Percentiles rank a stretch among this genome's conserved stretches.
Evolutionary conservation across 2,797 vertebrate genomes (phyloP).

Genomic region (Diplodus puntazzo): DNA sequence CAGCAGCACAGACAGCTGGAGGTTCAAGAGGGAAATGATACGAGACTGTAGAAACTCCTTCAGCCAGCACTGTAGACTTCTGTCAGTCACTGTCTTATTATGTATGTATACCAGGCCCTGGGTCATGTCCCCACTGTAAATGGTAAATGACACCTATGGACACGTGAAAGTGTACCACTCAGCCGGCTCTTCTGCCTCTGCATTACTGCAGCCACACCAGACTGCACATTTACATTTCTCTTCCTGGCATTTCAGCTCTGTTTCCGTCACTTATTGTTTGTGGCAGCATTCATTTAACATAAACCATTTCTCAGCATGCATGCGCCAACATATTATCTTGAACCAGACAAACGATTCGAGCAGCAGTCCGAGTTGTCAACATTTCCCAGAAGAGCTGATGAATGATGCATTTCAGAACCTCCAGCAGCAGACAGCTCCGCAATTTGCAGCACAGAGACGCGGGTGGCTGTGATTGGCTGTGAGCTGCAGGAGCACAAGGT

Average conservation of each 20-base stretch:
- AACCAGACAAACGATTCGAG: not conserved
- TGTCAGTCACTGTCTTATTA: no score
- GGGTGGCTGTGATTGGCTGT: conserved; percentile 63
- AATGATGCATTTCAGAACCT: conserved; percentile 67
- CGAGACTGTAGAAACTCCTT: no score
- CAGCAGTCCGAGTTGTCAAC: conserved; percentile 19
- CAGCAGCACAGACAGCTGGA: no score
- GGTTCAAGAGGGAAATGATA: no score
- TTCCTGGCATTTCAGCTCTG: not conserved
- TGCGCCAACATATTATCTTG: not conserved
- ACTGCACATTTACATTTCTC: not conserved
- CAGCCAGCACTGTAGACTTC: no score
- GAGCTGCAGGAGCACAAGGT: conserved; percentile 51
- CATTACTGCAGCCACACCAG: not conserved
- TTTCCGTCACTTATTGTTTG: not conserved
- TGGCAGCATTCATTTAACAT: not conserved
- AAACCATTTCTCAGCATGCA: not conserved
- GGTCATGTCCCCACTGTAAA: no score
- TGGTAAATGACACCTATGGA: no score
- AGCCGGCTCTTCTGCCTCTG: not conserved
- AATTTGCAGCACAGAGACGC: conserved; percentile 43
- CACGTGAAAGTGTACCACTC: no score
- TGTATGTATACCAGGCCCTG: no score
- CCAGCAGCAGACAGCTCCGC: conserved; percentile 37
- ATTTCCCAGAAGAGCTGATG: conserved; percentile 73